These are phyloP conservation scores for Leucania comma DNA, from an alignment of 2,888 invertebrate species.

Conservation along the genomic window DNA sequence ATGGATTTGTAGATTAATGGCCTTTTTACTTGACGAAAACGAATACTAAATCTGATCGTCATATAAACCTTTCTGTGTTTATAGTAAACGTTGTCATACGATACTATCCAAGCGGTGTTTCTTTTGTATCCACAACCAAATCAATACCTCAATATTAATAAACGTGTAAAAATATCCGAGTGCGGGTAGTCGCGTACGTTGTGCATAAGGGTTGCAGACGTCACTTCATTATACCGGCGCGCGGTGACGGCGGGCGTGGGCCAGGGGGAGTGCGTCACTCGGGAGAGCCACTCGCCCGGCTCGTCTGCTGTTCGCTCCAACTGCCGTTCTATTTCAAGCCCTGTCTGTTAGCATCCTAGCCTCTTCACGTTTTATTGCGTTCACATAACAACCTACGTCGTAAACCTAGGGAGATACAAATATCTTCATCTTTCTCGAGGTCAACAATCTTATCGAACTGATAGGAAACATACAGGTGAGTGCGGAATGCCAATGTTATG, in stretches of 20 bases:
- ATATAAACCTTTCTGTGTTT: background rate
- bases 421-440: constrained; percentile 33
- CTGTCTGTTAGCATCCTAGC: constrained; percentile 25
- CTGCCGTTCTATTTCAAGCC: constrained; percentile 60
- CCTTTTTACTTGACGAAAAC: background rate
- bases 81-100: background rate
- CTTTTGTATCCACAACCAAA: background rate
- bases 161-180: background rate
- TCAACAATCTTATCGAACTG: constrained; percentile 40
- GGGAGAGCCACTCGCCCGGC: constrained; percentile 41
- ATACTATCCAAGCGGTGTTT: background rate
- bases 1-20: constrained; percentile 13
- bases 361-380: constrained; percentile 48
- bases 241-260: constrained; percentile 6
- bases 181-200: background rate
- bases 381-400: constrained; percentile 52
- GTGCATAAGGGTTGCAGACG: constrained; percentile 34
- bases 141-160: background rate
- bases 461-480: constrained; percentile 18
- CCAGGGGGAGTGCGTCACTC: constrained; percentile 54
- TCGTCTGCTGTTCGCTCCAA: constrained; percentile 35
- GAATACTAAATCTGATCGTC: background rate
- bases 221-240: constrained; percentile 36
- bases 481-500: constrained; percentile 47
- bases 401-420: constrained; percentile 28